Evolutionary conservation across 2,797 vertebrate species (phyloP).

Genomic region (Thripadectes ignobilis): DNA sequence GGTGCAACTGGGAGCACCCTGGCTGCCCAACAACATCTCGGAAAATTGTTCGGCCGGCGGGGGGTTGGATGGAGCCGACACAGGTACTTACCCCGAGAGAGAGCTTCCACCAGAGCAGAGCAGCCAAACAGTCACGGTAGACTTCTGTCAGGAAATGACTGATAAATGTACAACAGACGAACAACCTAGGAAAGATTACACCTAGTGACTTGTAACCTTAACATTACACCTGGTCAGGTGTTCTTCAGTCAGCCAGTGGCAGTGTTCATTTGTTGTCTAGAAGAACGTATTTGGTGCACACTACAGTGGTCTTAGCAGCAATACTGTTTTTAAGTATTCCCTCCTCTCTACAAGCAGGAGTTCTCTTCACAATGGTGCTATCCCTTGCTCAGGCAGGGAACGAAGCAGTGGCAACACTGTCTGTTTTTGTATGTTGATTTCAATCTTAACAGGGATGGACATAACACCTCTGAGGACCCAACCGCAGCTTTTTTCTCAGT

Average conservation of each 20-base stretch:
- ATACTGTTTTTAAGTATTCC: slow-evolving; percentile 96
- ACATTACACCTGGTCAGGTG: slow-evolving; percentile 73
- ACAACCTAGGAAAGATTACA: slow-evolving; percentile 94
- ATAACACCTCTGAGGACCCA: slow-evolving; percentile 93
- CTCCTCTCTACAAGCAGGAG: slow-evolving; percentile 88
- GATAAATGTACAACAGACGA: slow-evolving; percentile 99
- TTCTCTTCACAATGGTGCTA: slow-evolving; percentile 95
- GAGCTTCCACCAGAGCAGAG: slow-evolving; percentile 85
- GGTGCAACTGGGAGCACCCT: slow-evolving; percentile 71
- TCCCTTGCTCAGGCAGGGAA: slow-evolving; percentile 84
- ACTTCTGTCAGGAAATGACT: slow-evolving; percentile 99
- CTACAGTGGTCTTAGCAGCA: slow-evolving; percentile 99
- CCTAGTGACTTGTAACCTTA: slow-evolving; percentile 80
- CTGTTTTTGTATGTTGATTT: slow-evolving; percentile 86
- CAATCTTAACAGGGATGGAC: slow-evolving; percentile 88
- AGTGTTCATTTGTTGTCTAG: slow-evolving; percentile 83
- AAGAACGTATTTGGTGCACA: slow-evolving; percentile 90
- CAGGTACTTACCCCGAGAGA: slow-evolving; percentile 82
- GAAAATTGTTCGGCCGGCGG: slow-evolving; percentile 76
- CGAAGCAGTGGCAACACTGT: slow-evolving; percentile 83
- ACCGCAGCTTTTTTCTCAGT: slow-evolving; percentile 91
- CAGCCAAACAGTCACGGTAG: slow-evolving; percentile 95
- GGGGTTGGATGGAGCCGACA: slow-evolving; percentile 77
- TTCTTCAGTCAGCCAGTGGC: slow-evolving; percentile 87
- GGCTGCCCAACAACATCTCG: slow-evolving; percentile 80